A percentile compares a stretch with the other conserved stretches of the same genome.
Conservation (phyloP, 2,113 vertebrate species). For the Bubalus kerabau region DNA sequence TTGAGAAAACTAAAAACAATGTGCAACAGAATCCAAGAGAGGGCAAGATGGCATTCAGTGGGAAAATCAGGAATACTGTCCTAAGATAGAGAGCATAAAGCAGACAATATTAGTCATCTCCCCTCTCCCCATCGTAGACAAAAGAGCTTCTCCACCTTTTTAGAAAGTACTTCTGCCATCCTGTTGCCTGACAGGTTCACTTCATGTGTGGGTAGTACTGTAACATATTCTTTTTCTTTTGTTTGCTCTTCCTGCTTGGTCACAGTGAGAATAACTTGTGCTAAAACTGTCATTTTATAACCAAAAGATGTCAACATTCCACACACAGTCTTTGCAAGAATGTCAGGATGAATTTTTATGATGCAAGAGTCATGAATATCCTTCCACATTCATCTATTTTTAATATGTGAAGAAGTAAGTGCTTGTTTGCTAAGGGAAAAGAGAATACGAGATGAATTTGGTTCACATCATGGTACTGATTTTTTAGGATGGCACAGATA, state of each 20-base stretch:
- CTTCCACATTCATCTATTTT: conserved; percentile 79
- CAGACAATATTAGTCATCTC: not conserved
- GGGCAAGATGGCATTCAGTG: not conserved
- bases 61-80: conserved; percentile 10
- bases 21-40: not conserved
- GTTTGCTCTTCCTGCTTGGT: conserved; percentile 71
- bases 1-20: not conserved
- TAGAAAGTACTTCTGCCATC: conserved; percentile 46
- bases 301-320: conserved; percentile 78
- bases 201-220: conserved; percentile 37
- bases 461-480: conserved; percentile 26
- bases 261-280: conserved; percentile 77
- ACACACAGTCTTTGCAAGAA: conserved; percentile 73
- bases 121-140: fast-evolving
- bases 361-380: conserved; percentile 71
- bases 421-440: conserved; percentile 7
- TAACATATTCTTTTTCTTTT: conserved; percentile 65
- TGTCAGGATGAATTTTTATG: conserved; percentile 77
- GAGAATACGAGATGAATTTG: not conserved
- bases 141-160: not conserved
- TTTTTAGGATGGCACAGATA: conserved; percentile 14
- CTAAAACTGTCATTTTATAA: conserved; percentile 82
- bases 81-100: not conserved
- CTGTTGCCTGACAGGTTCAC: conserved; percentile 59
- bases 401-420: conserved; percentile 51